Base-by-base conservation (phyloP, 1,140 invertebrate genomes). In the Babylonia areolata region DNA sequence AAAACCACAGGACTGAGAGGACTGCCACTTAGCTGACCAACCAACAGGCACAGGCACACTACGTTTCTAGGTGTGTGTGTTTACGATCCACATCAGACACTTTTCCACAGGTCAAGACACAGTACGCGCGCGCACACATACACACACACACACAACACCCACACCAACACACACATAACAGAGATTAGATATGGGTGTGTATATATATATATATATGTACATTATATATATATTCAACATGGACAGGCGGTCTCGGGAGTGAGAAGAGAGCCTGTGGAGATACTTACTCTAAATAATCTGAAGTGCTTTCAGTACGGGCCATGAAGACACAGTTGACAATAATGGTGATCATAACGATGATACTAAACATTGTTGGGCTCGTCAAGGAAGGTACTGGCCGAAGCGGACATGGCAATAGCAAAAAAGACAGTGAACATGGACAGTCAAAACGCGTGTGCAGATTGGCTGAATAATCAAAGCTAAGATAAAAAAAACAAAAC, bases 241-340 rank as follows among this genome's bases (percentile, higher is more conserved):
- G 78, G 75, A 77, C 75, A 3, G 37, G 35, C 15, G 35, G 3
- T 28, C 23, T 37, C 75, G 37, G 20, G 15, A 15, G 37, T 3
- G n/a, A 73, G n/a, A 31, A 73, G 31, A 69, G n/a, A n/a, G n/a
- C n/a, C n/a, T 28, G 71, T 73, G 12, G 35, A 42, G n/a, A 85
- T 89, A 91, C 91, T 91, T 88, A 92, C 91, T 92, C 91, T 31
- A 91, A 86, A 82, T 80, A 87, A 1, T 86, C 84, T 35, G 84
- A 54, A 40, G 90, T 77, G 64, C 75, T 79, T 37, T 91, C 89
- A 73, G 86, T 80, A 80, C 90, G 97, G 95, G 98, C 98, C 93
- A 99, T 97, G 96, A 99, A 99, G 95, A 98, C 97, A 95, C 98
- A 99, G 95, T 99, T 99, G 95, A 98, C 96, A 94, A 99, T 96